These are phyloP conservation scores for Drosophila busckii DNA, from an alignment of 1,140 invertebrate genomes.

Conservation along the genomic window DNA sequence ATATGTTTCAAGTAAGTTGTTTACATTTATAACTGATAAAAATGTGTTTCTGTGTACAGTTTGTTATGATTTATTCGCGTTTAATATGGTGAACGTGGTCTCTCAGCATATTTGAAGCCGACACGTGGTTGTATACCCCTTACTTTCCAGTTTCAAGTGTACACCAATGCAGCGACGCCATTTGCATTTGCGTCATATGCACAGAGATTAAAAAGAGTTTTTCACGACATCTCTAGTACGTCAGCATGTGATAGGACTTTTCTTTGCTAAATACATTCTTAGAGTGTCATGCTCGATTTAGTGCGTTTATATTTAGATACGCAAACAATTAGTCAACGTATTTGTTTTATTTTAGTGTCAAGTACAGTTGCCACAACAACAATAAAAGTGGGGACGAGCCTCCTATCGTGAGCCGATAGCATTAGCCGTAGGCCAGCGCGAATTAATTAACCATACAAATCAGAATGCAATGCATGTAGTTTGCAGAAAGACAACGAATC, in stretches of 20 bases:
- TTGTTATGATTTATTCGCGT: conserved; percentile 8
- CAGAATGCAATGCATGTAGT: conserved; percentile 9
- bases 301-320: conserved; percentile 66
- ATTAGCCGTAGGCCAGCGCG: conserved; percentile 8
- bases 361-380: conserved; percentile 60
- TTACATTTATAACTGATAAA: conserved; percentile 4
- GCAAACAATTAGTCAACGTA: conserved; percentile 54
- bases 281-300: conserved; percentile 22
- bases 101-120: conserved; percentile 25
- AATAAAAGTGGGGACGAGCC: conserved; percentile 43
- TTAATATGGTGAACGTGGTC: conserved; percentile 36
- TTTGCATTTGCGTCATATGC: conserved; percentile 35
- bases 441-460: conserved; percentile 16
- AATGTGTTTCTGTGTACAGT: conserved; percentile 14
- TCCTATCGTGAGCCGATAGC: conserved; percentile 6
- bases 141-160: background rate
- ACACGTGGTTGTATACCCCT: conserved; percentile 27
- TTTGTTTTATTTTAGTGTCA: conserved; percentile 26
- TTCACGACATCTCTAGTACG: conserved; percentile 23
- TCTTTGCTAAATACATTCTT: conserved; percentile 9
- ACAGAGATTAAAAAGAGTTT: background rate
- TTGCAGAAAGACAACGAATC: conserved; percentile 25
- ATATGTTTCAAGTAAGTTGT: conserved; percentile 64
- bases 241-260: conserved; percentile 21
- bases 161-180: conserved; percentile 27